These are phyloP conservation scores for Lepus timidus DNA, from an alignment of 2,113 vertebrate species.

Conservation along the genomic window DNA sequence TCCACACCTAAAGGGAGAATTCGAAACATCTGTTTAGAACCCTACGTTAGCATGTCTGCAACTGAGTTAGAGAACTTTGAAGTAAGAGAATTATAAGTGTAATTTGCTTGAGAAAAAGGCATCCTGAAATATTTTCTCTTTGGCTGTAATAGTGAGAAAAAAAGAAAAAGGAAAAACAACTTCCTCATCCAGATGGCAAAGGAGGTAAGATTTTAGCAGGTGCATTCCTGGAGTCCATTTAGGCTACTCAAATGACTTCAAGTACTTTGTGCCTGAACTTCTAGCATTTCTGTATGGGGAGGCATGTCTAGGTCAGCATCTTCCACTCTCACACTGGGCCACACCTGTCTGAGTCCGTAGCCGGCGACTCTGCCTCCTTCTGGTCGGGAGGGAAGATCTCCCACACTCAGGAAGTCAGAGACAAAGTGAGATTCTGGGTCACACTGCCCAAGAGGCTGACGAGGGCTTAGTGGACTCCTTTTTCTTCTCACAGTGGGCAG, in stretches of 20 bases:
- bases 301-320: neutral
- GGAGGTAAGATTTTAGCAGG: neutral
- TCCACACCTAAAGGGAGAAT: neutral
- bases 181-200: neutral
- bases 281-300: neutral
- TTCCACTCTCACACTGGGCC: neutral
- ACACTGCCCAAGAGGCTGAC: neutral
- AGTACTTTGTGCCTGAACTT: neutral
- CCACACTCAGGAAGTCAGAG: neutral
- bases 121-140: neutral
- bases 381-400: neutral
- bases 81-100: neutral
- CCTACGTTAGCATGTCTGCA: neutral
- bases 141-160: neutral
- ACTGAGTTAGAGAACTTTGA: neutral
- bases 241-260: neutral
- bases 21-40: neutral
- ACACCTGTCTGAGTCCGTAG: neutral
- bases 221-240: accelerated
- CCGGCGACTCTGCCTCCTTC: neutral
- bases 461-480: neutral
- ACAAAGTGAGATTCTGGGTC: neutral
- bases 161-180: neutral
- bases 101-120: neutral
- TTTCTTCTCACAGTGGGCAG: neutral